These are phyloP conservation scores for Parnassius mnemosyne DNA, from an alignment of 2,888 invertebrate genomes.

Conservation along the genomic window DNA sequence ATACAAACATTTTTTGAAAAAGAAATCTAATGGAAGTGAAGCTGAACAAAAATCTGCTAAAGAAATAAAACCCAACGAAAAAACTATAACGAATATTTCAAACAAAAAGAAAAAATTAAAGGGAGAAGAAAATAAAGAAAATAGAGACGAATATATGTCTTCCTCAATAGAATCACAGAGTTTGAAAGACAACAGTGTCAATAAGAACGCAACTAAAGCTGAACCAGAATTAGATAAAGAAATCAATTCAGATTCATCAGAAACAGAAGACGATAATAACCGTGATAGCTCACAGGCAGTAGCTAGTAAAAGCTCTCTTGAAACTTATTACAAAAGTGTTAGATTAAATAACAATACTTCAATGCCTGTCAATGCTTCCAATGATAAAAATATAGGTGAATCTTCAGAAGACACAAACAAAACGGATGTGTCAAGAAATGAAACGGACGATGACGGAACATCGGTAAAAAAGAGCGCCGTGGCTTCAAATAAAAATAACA, in stretches of 20 bases:
- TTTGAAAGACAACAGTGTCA: not conserved
- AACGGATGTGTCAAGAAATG: not conserved
- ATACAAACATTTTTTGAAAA: conserved; percentile 15
- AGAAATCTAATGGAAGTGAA: not conserved
- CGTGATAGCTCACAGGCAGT: not conserved
- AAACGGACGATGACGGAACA: not conserved
- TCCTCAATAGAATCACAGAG: not conserved
- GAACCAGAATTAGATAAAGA: not conserved
- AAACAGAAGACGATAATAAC: not conserved
- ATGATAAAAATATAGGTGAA: not conserved
- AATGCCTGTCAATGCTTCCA: not conserved
- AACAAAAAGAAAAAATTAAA: conserved; percentile 6
- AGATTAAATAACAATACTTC: conserved; percentile 1
- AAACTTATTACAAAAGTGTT: not conserved
- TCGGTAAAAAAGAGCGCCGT: not conserved
- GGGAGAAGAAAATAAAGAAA: not conserved
- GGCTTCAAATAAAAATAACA: not conserved
- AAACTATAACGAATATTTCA: conserved; percentile 1
- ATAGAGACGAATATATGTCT: not conserved
- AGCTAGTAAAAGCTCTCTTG: conserved; percentile 1
- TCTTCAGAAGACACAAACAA: conserved; percentile 1
- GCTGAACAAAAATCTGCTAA: not conserved
- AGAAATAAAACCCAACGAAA: not conserved
- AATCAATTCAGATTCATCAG: not conserved
- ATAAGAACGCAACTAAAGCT: conserved; percentile 2